Base-by-base conservation (phyloP, 2,797 vertebrate species). In the Acrossocheilus fasciatus region DNA sequence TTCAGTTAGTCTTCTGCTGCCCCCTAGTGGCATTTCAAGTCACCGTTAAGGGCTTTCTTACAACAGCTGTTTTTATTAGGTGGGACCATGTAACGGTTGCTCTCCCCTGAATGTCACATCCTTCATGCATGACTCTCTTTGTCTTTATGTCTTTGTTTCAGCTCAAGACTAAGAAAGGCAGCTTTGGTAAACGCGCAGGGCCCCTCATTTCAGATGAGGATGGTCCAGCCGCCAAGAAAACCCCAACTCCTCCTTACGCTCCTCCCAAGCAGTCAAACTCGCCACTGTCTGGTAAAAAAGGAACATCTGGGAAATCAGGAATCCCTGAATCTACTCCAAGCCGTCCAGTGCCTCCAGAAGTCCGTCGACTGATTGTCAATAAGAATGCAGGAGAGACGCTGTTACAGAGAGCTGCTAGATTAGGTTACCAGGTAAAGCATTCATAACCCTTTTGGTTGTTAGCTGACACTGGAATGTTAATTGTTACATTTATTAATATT, bases 371-470 rank as follows among this genome's bases (percentile, higher is more conserved):
- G 90, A 99, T 99, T 0, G 98, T 99, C 82, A 99, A 99, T 94
- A 99, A 99, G 92, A 99, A 99, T 0, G 98, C 98, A 0, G 98
- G 98, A 3, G 98, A 99, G 94, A 99, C 98, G 0, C 92, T 99
- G 78, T 94, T 99, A 88, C 98, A 99, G 87, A 96, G 98, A 68
- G 98, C 98, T 0, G 98, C 98, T 14, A 96, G 98, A 66, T 94
- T 99, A 70, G 98, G 98, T 84, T 99, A 99, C 91, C 98, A 99
- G 96, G 98, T 98, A 93, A 15, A 79, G 30, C 41, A 72, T 43
- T 81, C 23, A 23, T 20, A 69, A 23, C 43, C 8, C 30, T 47
- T 66, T 47, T 68, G 43, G 41, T 36, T 68, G 26, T 34, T 26
- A 64, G n/a, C n/a, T 62, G 77, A 79, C n/a, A 11, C 10, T 43